Percentiles rank a stretch among this genome's conserved stretches.
These are phyloP conservation scores for Heliconius aoede DNA, from an alignment of 2,888 invertebrate genomes.

Conservation along the genomic window DNA sequence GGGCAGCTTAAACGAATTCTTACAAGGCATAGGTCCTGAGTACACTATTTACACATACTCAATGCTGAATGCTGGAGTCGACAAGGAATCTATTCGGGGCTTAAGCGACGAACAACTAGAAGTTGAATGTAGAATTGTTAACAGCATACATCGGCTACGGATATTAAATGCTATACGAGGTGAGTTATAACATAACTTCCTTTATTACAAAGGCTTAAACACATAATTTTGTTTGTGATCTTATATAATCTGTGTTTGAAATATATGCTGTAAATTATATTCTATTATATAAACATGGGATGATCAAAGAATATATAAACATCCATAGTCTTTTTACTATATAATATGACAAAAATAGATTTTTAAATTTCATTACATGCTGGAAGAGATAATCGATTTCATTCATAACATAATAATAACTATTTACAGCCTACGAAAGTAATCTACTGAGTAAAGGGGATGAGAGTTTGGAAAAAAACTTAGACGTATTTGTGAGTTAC, in stretches of 20 bases:
- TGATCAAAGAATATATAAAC: constrained; percentile 22
- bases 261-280: constrained; percentile 19
- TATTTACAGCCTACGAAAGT: constrained; percentile 84
- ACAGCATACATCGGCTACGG: constrained; percentile 96
- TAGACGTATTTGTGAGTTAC: constrained; percentile 99
- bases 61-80: constrained; percentile 97
- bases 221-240: constrained; percentile 22
- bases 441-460: constrained; percentile 87
- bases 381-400: neutral
- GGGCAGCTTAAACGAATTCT: constrained; percentile 93
- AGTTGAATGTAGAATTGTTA: constrained; percentile 94
- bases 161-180: constrained; percentile 94
- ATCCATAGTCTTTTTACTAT: constrained; percentile 2
- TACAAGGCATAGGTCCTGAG: constrained; percentile 92
- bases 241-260: constrained; percentile 11
- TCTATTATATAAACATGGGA: constrained; percentile 11
- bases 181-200: constrained; percentile 54
- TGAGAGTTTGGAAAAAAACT: constrained; percentile 92
- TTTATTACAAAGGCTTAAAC: neutral
- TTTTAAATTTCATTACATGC: neutral
- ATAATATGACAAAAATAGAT: neutral
- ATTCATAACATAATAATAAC: neutral
- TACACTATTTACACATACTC: constrained; percentile 98
- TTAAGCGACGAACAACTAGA: constrained; percentile 96
- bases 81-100: constrained; percentile 92